A percentile compares a stretch with the other conserved stretches of the same genome.
Conservation (phyloP, 2,797 vertebrate species). For the Notolepis coatsorum region DNA sequence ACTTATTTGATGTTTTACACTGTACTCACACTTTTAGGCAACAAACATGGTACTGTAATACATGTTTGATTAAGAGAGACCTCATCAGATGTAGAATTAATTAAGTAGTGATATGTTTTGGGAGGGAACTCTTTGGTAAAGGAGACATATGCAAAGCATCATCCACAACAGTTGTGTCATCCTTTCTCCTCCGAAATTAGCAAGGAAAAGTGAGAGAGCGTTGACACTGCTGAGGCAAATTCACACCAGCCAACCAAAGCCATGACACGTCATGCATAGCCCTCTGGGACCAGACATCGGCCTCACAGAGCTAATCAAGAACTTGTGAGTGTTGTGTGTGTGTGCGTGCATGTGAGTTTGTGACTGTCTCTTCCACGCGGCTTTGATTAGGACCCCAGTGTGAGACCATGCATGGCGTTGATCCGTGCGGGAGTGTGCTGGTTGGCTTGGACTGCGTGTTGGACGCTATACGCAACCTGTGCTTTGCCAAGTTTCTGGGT, state of each 20-base stretch:
- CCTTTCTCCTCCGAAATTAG: background rate
- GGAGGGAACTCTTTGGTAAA: too few species aligned
- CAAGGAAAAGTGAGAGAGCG: background rate
- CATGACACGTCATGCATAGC: background rate
- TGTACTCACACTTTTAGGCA: too few species aligned
- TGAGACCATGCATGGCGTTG: conserved; percentile 69
- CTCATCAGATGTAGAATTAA: too few species aligned
- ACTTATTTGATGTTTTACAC: too few species aligned
- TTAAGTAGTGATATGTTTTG: too few species aligned
- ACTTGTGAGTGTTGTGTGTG: background rate
- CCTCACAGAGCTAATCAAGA: conserved; percentile 11
- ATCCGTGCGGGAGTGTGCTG: conserved; percentile 73
- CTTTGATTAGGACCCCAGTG: conserved; percentile 62
- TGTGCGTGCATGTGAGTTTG: conserved; percentile 16
- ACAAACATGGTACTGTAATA: too few species aligned
- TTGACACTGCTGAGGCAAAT: background rate
- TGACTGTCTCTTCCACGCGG: conserved; percentile 43
- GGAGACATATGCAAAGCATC: too few species aligned
- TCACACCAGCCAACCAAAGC: background rate
- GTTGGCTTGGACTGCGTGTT: conserved; percentile 52
- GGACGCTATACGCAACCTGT: conserved; percentile 49
- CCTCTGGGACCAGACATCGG: conserved; percentile 17
- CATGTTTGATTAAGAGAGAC: too few species aligned
- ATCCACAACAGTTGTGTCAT: background rate
- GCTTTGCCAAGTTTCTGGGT: conserved; percentile 66